Base-by-base conservation (phyloP, 2,797 vertebrate genomes). In the Muraenolepis orangiensis region DNA sequence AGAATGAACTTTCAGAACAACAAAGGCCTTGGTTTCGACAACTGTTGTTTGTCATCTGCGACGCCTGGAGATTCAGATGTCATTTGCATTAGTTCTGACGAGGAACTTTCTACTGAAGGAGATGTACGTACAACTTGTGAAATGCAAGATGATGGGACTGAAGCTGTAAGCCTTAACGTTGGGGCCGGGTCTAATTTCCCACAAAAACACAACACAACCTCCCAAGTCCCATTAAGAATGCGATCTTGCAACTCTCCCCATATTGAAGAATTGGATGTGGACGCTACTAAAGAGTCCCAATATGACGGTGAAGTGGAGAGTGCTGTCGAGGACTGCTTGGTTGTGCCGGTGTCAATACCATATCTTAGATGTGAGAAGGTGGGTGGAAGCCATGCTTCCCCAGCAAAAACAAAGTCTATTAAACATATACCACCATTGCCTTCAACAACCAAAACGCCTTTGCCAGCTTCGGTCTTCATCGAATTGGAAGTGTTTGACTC, bases 401-500 rank as follows among this genome's bases (percentile, higher is more conserved):
- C 8, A 61, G 51, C 51, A 26, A 23, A 61, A 61, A 61, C n/a
- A 0, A 1, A 61, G 26, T 61, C n/a, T 10, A 8, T 18, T 51
- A 8, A 76, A 1, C 31, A 30, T 10, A 12, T 10, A 0, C 0
- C 4, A 28, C 20, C 0, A 10, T 14, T 7, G 38, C 46, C 0
- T 0, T 0, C 0, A 14, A 38, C 36, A 38, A 1, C 18, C 57
- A 4, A 2, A 30, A 36, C 67, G 6, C 32, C 29, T 6, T 12
- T 1, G 13, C 20, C 5, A 31, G 66, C 32, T 29, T 38, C 70
- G 51, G 8, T 1, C 16, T 71, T 29, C 16, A 29, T 6, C 0
- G 1, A 12, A 1, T 18, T 89, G 0, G 70, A 78, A 0, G 70
- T 75, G 14, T 85, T 77, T 78, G 85, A 85, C 2, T 82, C 82